Base-by-base conservation (phyloP, 2,113 vertebrate species). In the Nematolebias whitei region DNA sequence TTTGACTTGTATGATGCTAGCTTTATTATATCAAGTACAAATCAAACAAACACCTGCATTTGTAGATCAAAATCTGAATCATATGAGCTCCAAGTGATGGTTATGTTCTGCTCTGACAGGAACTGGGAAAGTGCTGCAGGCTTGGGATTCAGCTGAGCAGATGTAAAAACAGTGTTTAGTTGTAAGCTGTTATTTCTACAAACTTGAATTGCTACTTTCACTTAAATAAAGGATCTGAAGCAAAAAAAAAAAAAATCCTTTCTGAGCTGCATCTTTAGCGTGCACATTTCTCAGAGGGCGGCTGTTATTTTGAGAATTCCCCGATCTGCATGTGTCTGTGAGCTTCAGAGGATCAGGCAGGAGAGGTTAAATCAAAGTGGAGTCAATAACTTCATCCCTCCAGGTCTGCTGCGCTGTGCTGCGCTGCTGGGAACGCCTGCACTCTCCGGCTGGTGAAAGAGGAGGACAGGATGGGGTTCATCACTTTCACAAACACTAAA, bases 291-390 rank as follows among this genome's bases (percentile, higher is more conserved):
- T 52, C 32, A 50, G 66, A 63, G 54, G 44, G 14, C 24, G 1
- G 61, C 48, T 69, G 58, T 67, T 78, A 74, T 80, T 82, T 68
- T 63, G 35, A 74, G 71, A 79, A 80, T 76, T 53, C 77, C 60
- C 73, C 55, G 41, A 80, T 79, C 64, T 84, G 76, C 76, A 65
- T 74, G 69, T 69, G 64, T 80, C 68, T 75, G 71, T 53, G 69
- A 39, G 43, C 63, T 74, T 67, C 62, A 66, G 72, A 74, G 64
- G 77, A 85, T 76, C 76, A 76, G 78, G 71, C 71, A 81, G 63
- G 68, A 76, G 79, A 87, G 84, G 80, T 86, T 83, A 87, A 87
- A 89, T 89, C 83, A 89, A 88, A 90, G 84, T 58, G 63, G 79
- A 88, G 84, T 89, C 86, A 85, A 90, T 87, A 89, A 79, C 79